phyloP scores from a whole-genome alignment of 2,797 vertebrate species.

The Allobates femoralis region DNA sequence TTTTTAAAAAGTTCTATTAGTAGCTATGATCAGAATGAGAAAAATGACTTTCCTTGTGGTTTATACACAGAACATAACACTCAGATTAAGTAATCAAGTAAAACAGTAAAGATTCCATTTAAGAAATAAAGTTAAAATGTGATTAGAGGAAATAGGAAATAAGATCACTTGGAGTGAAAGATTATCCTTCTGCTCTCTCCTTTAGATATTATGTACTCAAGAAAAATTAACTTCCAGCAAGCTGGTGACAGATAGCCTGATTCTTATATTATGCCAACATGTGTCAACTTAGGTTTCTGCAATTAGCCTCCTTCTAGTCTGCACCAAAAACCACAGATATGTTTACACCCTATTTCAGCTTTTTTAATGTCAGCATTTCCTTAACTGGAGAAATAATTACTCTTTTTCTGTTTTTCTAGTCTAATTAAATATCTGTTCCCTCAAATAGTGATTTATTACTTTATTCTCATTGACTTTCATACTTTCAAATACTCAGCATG shows the following conservation, averaged over 20 bases:
- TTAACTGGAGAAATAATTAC: conserved; percentile 24
- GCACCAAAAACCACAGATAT: conserved; percentile 55
- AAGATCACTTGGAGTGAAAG: conserved; percentile 40
- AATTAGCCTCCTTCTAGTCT: conserved; percentile 56
- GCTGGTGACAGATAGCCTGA: conserved; percentile 40
- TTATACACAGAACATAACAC: conserved; percentile 19
- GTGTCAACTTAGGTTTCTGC: conserved; percentile 49
- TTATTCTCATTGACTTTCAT: neutral
- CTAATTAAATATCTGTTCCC: conserved; percentile 42
- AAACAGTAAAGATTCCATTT: conserved; percentile 36
- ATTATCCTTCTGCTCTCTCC: conserved; percentile 31
- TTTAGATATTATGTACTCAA: conserved; percentile 34
- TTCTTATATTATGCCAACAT: conserved; percentile 47
- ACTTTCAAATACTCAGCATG: neutral
- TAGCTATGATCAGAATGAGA: neutral
- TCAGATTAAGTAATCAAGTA: conserved; percentile 32
- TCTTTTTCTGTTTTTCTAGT: conserved; percentile 26
- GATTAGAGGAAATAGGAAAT: conserved; percentile 42
- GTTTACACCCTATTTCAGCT: conserved; percentile 32
- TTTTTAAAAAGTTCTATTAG: neutral
- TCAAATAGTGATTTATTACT: conserved; percentile 26
- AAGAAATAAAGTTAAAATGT: conserved; percentile 43
- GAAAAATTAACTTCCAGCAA: conserved; percentile 46
- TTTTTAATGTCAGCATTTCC: conserved; percentile 47
- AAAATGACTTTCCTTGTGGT: neutral